Evolutionary conservation across 2,113 vertebrate genomes (phyloP), one percentile per base, ranked within the genome.

Genomic region (Lepus americanus): DNA sequence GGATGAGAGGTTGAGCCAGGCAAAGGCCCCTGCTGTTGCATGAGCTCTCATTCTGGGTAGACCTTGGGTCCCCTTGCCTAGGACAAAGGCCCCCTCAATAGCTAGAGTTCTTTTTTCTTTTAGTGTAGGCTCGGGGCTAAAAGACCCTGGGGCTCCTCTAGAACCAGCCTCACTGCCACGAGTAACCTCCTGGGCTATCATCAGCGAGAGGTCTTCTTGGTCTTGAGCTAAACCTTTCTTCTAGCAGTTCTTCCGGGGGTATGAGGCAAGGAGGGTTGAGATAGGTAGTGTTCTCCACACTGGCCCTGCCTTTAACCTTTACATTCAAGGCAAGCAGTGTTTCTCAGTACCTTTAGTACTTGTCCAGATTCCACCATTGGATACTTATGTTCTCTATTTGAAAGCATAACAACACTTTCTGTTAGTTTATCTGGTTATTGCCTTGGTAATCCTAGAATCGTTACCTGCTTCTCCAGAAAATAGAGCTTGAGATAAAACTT

Each of bases 341-440:
- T 61, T 39, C 23, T 82, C 6, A 36, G 67, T 11, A 13, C 6
- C 16, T 85, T 70, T 86, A 31, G 39, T 44, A 61, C 22, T 33
- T 44, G 22, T 39, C 73, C 53, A 55, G 22, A 89, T 33, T 95
- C 10, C 33, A 70, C 6, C 23, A 22, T 59, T 67, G n/a, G 33
- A 33, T 92, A 27, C n/a, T 83, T 85, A 81, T 94, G 36, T 49
- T 89, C 94, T 89, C 33, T 79, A 66, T 76, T 78, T 81, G 79
- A 93, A 87, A 72, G n/a, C 31, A 63, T 76, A 73, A 66, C 29
- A 69, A 39, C 6, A 61, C 14, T 69, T 49, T 44, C 70, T 31
- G n/a, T 25, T 17, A 70, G 29, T 29, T 79, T 44, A 39, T 95
- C 64, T 94, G 19, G 55, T 78, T 94, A 72, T 29, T 67, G 69